Conservation (phyloP, 2,888 invertebrate genomes). For the Atrina japonica region DNA sequence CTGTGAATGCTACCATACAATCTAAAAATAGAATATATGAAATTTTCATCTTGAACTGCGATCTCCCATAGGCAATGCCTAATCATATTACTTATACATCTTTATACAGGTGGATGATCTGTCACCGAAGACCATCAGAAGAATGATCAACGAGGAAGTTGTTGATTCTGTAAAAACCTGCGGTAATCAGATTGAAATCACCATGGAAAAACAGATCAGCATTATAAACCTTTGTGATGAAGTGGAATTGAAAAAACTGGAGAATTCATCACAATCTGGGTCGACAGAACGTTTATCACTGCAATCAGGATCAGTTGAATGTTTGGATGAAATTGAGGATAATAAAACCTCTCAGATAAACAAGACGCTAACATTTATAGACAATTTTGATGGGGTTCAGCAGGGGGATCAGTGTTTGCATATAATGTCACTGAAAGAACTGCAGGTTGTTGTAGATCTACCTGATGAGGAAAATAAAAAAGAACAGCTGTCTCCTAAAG, state of each 20-base stretch:
- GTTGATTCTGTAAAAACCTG: slow-evolving; percentile 48
- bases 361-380: background rate
- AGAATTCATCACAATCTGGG: slow-evolving; percentile 7
- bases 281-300: slow-evolving; percentile 21
- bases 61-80: too few species aligned
- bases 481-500: slow-evolving; percentile 61
- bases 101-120: slow-evolving; percentile 66
- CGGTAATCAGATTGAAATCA: slow-evolving; percentile 41
- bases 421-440: slow-evolving; percentile 18
- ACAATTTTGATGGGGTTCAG: background rate
- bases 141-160: slow-evolving; percentile 55
- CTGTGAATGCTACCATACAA: too few species aligned
- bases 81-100: too few species aligned
- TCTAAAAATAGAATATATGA: too few species aligned
- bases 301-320: slow-evolving; percentile 9
- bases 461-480: slow-evolving; percentile 59
- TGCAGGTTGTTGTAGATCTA: slow-evolving; percentile 51
- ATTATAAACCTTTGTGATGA: background rate
- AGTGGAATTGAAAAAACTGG: slow-evolving; percentile 9
- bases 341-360: background rate
- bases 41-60: too few species aligned
- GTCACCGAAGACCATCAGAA: slow-evolving; percentile 56
- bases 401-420: too few species aligned
- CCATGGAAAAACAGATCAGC: slow-evolving; percentile 1
- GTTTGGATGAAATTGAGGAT: slow-evolving; percentile 5